A percentile compares a stretch with the other conserved stretches of the same genome.
These are phyloP conservation scores for Calephelis perditalis DNA, from an alignment of 2,888 invertebrate genomes.

Conservation along the genomic window DNA sequence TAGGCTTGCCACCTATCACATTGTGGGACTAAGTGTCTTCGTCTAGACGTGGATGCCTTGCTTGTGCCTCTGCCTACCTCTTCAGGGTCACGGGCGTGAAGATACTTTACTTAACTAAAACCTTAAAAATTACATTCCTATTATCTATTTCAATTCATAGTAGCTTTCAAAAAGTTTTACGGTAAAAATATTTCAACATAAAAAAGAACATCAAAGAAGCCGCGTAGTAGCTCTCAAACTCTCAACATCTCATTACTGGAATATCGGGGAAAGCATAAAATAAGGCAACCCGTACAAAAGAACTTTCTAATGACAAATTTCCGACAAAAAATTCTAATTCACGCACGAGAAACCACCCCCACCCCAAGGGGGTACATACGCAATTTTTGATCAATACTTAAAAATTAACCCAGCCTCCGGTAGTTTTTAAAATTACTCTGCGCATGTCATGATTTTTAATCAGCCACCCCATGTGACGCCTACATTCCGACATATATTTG, in stretches of 20 bases:
- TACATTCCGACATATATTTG: slow-evolving; percentile 43
- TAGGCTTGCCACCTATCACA: no score
- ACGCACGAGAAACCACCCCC: slow-evolving; percentile 47
- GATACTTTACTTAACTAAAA: no score
- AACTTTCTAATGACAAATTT: slow-evolving; percentile 67
- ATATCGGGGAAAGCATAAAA: slow-evolving; percentile 24
- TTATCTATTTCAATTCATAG: no score
- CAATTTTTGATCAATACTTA: slow-evolving; percentile 79
- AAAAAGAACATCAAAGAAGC: slow-evolving; percentile 11
- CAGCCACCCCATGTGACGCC: slow-evolving; percentile 66
- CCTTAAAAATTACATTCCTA: no score
- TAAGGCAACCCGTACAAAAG: slow-evolving; percentile 35
- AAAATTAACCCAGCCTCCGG: slow-evolving; percentile 75
- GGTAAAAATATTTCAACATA: neutral
- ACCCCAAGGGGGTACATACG: slow-evolving; percentile 45
- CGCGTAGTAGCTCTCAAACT: slow-evolving; percentile 15
- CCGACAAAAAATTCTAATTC: slow-evolving; percentile 65
- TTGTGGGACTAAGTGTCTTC: no score
- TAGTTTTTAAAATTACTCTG: slow-evolving; percentile 76
- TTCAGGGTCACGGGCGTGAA: no score
- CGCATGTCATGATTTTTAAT: slow-evolving; percentile 79
- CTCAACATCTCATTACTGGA: slow-evolving; percentile 21
- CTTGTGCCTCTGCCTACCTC: no score
- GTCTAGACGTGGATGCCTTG: no score
- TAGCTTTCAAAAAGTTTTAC: neutral